Percentiles rank a stretch among this genome's conserved stretches.
Evolutionary conservation across 2,797 vertebrate species (phyloP).

Genomic region (Salmo trutta): DNA sequence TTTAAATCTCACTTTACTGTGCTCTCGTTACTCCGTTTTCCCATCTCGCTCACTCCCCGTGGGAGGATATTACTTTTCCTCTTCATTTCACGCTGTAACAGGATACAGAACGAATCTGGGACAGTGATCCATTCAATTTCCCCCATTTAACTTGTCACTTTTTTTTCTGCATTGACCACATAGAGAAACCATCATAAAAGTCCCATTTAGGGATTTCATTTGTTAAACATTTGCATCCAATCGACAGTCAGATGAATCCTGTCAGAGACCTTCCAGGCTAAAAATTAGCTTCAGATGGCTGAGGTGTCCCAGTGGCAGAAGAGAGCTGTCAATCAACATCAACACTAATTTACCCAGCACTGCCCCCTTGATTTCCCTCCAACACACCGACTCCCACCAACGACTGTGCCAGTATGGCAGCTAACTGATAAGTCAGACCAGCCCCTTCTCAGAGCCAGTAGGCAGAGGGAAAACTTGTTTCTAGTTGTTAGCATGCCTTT

Average conservation of each 20-base stretch:
- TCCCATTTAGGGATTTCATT: constrained; percentile 32
- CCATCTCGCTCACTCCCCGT: constrained; percentile 1
- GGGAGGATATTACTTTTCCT: constrained; percentile 36
- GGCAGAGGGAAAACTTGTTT: not conserved
- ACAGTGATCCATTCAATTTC: constrained; percentile 15
- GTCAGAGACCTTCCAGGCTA: not conserved
- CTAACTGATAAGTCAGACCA: constrained; percentile 5
- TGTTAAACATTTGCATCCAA: constrained; percentile 18
- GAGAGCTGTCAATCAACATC: constrained; percentile 14
- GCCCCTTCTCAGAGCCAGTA: not conserved
- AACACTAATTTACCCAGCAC: not conserved
- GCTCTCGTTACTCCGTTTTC: not conserved
- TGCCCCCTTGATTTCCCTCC: no score
- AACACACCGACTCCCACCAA: not conserved
- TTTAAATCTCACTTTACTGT: constrained; percentile 24
- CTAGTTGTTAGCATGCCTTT: not conserved
- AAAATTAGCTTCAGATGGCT: constrained; percentile 6
- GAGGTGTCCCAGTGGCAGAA: constrained; percentile 1
- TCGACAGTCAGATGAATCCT: constrained; percentile 14
- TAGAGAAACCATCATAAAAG: not conserved
- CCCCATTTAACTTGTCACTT: no score
- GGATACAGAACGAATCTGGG: constrained; percentile 36
- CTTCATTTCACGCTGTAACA: constrained; percentile 53
- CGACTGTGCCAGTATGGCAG: constrained; percentile 2
- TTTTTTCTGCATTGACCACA: not conserved